phyloP scores from a whole-genome alignment of 1,140 invertebrate species.

The Belonocnema kinseyi region DNA sequence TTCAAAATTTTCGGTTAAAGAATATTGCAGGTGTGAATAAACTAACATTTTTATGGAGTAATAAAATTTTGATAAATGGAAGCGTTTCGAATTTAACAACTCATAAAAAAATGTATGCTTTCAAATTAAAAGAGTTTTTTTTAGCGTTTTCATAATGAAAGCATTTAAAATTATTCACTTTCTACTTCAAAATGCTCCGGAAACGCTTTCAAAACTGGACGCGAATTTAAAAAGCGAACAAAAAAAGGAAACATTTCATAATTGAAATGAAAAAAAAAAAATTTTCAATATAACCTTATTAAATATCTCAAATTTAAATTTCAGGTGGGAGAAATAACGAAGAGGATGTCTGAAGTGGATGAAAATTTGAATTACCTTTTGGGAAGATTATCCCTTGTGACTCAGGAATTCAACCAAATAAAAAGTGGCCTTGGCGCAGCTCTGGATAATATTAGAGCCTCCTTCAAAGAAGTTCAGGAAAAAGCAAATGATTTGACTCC shows the following conservation, averaged over 20 bases:
- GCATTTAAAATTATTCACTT: too few species aligned
- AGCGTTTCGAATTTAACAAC: too few species aligned
- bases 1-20: too few species aligned
- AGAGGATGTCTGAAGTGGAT: constrained; percentile 87
- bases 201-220: too few species aligned
- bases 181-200: too few species aligned
- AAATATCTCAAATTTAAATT: constrained; percentile 39
- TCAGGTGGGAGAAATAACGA: constrained; percentile 85
- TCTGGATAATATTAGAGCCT: constrained; percentile 83
- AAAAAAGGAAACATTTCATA: not conserved
- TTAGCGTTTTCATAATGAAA: too few species aligned
- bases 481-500: constrained; percentile 73
- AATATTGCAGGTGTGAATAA: too few species aligned
- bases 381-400: constrained; percentile 86
- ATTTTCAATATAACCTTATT: not conserved
- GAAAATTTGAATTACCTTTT: constrained; percentile 90
- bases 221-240: too few species aligned
- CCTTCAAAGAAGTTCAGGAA: constrained; percentile 81
- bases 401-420: constrained; percentile 91
- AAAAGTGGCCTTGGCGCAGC: constrained; percentile 84
- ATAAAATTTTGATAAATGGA: too few species aligned
- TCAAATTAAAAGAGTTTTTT: too few species aligned
- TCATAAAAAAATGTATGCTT: too few species aligned
- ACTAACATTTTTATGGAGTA: too few species aligned
- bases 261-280: not conserved